Percentiles rank a stretch among this genome's conserved stretches.
phyloP scores from a whole-genome alignment of 2,797 vertebrate genomes.

The Borostomias antarcticus region DNA sequence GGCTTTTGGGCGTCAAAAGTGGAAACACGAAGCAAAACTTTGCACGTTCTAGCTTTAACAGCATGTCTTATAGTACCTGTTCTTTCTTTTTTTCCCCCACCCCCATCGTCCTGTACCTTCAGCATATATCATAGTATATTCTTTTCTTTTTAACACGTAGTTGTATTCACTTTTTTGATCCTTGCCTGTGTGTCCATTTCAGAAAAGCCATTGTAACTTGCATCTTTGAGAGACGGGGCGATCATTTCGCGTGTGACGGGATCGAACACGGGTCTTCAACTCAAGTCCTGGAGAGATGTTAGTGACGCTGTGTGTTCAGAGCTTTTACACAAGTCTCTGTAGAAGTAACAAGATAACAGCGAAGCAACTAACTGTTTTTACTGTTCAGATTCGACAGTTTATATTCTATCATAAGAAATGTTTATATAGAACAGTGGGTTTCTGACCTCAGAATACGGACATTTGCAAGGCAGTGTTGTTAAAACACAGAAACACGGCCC shows the following conservation, averaged over 20 bases:
- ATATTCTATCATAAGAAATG: not conserved
- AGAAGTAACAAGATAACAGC: not conserved
- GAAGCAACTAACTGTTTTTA: not conserved
- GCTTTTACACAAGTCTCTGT: not conserved
- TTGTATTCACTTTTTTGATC: constrained; percentile 36
- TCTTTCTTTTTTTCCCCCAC: constrained; percentile 56
- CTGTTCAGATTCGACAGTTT: not conserved
- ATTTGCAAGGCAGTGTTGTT: not conserved
- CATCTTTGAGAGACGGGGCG: not conserved
- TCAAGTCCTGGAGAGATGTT: constrained; percentile 9
- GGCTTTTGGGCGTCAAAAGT: constrained; percentile 63
- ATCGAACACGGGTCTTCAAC: constrained; percentile 3
- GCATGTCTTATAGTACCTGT: constrained; percentile 78
- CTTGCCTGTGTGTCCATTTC: constrained; percentile 32
- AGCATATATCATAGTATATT: constrained; percentile 27
- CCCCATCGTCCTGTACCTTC: constrained; percentile 28
- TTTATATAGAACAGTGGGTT: not conserved
- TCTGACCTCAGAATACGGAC: not conserved
- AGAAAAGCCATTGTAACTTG: constrained; percentile 38
- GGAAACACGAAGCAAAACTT: constrained; percentile 80
- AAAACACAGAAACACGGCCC: not conserved
- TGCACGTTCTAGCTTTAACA: constrained; percentile 89
- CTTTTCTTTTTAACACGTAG: constrained; percentile 27
- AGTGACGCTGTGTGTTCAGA: not conserved
- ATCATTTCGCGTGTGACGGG: not conserved